These are phyloP conservation scores for Watersipora subatra DNA, from an alignment of 1,140 invertebrate species.

Conservation along the genomic window DNA sequence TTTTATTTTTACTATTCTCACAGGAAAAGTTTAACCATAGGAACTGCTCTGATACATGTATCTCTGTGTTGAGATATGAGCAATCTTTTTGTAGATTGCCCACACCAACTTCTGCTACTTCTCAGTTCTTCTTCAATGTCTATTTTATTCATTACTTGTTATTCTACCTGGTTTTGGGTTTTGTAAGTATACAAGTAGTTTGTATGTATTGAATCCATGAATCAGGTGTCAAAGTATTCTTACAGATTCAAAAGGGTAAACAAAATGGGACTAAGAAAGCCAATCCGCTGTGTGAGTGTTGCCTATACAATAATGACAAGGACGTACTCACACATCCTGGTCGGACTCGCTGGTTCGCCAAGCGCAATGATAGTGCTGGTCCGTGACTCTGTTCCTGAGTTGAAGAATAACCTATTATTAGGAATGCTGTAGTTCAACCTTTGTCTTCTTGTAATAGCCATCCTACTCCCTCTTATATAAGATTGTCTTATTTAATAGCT, in stretches of 20 bases:
- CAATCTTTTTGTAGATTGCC: neutral
- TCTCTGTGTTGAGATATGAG: neutral
- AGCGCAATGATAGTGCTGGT: neutral
- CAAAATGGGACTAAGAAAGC: constrained; percentile 46
- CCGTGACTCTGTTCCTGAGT: neutral
- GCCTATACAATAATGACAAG: constrained; percentile 28
- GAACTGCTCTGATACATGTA: neutral
- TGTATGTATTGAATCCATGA: too few species aligned
- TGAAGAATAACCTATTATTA: too few species aligned
- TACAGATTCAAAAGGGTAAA: constrained; percentile 27
- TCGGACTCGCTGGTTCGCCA: constrained; percentile 44
- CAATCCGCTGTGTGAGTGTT: constrained; percentile 47
- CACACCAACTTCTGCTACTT: neutral
- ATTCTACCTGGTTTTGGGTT: constrained; percentile 19
- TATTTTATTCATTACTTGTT: neutral
- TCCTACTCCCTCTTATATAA: too few species aligned
- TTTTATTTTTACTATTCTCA: neutral
- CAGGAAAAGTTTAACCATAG: neutral
- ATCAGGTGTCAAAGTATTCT: constrained; percentile 8
- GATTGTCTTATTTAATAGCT: too few species aligned
- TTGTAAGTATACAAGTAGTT: constrained; percentile 22
- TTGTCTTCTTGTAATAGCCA: too few species aligned
- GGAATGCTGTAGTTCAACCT: too few species aligned
- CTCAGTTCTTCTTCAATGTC: neutral
- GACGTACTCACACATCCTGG: constrained; percentile 49